phyloP scores from a whole-genome alignment of 2,113 vertebrate genomes.

The Pedetes capensis region DNA sequence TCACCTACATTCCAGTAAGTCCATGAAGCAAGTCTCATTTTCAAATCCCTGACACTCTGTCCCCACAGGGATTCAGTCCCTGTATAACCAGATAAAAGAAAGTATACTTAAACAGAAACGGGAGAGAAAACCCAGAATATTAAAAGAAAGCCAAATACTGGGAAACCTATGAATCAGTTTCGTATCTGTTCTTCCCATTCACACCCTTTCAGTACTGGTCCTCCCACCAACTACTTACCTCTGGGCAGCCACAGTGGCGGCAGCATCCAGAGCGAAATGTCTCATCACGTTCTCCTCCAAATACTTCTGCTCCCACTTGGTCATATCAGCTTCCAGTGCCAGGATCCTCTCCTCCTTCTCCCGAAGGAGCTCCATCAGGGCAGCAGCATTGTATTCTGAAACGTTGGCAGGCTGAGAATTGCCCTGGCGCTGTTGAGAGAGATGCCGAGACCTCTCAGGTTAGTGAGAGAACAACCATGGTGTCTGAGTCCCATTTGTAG shows the following conservation, averaged over 20 bases:
- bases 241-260: conserved; percentile 95
- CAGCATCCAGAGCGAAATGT: conserved; percentile 96
- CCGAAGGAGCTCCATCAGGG: conserved; percentile 95
- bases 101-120: neutral
- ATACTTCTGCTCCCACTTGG: conserved; percentile 99
- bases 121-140: neutral
- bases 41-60: neutral
- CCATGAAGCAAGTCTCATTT: conserved; percentile 9
- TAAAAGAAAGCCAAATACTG: neutral
- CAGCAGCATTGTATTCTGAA: conserved; percentile 90
- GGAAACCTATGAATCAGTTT: neutral
- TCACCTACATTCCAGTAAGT: neutral
- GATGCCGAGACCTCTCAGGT: neutral
- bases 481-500: neutral
- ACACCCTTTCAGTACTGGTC: neutral
- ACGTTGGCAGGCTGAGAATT: conserved; percentile 84
- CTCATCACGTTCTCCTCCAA: conserved; percentile 99
- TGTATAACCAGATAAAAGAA: neutral
- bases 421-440: conserved; percentile 89
- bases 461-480: neutral
- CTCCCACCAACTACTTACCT: conserved; percentile 82
- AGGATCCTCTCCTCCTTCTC: conserved; percentile 98
- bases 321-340: conserved; percentile 98
- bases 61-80: neutral
- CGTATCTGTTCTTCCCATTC: neutral